Conservation (phyloP, 2,113 vertebrate genomes). For the Sialia sialis region DNA sequence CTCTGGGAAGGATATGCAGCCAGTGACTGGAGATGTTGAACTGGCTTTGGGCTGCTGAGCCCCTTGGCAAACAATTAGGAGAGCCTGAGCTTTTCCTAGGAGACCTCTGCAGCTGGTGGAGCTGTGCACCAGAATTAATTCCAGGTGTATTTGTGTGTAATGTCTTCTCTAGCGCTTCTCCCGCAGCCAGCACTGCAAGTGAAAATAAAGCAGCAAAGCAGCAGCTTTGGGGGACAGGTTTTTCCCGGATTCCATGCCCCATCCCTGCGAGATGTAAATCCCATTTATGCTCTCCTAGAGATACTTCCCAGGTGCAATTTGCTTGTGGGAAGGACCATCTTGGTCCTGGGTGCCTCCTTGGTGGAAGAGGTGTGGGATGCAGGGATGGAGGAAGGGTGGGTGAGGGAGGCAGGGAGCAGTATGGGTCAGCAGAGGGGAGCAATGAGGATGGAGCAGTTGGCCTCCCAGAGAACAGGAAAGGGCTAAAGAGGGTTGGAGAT, state of each 20-base stretch:
- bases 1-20: neutral
- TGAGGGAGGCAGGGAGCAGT: neutral
- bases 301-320: neutral
- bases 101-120: neutral
- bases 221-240: neutral
- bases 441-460: neutral
- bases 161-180: neutral
- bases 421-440: neutral
- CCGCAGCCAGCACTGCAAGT: neutral
- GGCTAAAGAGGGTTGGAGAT: neutral
- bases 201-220: neutral
- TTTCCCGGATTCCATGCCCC: accelerated
- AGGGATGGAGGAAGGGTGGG: neutral
- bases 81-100: neutral
- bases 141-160: neutral
- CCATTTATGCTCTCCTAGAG: neutral
- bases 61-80: neutral
- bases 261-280: accelerated
- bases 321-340: neutral
- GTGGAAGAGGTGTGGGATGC: neutral
- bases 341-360: neutral
- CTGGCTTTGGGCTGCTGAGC: neutral
- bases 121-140: neutral
- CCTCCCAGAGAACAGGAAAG: neutral
- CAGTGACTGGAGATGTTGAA: neutral